Conservation (phyloP, 2,888 invertebrate species). For the Tridacna crocea region DNA sequence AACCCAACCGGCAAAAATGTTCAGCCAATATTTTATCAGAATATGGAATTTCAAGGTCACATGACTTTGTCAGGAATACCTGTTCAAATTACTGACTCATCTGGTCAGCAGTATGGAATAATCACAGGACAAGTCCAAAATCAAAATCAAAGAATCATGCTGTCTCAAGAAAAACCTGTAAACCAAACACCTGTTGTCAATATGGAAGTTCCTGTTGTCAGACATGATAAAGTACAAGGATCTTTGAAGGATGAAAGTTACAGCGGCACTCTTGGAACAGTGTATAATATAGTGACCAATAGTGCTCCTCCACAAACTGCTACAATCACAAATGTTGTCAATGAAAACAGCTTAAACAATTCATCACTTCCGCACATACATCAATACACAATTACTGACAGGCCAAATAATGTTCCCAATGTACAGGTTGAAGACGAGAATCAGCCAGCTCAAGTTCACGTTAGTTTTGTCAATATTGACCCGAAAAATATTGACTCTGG, state of each 20-base stretch:
- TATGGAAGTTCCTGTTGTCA: not conserved
- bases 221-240: too few relatives aligned
- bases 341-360: not conserved
- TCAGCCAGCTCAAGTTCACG: not conserved
- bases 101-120: constrained; percentile 2
- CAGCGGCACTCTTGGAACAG: too few relatives aligned
- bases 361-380: not conserved
- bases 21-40: not conserved
- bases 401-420: not conserved
- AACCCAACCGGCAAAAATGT: not conserved
- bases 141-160: not conserved
- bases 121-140: constrained; percentile 1
- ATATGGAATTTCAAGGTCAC: not conserved
- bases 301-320: not conserved
- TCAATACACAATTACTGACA: not conserved
- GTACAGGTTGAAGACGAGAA: not conserved
- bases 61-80: constrained; percentile 1
- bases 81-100: not conserved
- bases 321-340: not conserved
- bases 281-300: not conserved
- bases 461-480: not conserved
- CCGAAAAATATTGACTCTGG: not conserved
- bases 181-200: not conserved
- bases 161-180: not conserved
- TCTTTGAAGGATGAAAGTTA: too few relatives aligned